phyloP scores from a whole-genome alignment of 2,888 invertebrate species.

The Hydrotaea diabolus region DNA sequence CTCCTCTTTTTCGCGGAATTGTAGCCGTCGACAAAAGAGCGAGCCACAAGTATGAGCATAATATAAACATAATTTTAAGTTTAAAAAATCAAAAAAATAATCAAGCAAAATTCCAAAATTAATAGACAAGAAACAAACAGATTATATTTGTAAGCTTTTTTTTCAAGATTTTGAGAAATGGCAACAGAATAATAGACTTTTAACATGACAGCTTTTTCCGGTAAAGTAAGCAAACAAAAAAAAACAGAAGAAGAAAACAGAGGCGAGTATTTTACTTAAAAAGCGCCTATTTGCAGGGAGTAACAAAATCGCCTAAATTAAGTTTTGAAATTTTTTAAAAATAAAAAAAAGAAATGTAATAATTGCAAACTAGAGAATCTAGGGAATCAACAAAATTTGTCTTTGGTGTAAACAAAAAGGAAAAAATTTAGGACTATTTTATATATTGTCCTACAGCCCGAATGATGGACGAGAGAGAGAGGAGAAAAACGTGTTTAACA shows the following conservation, averaged over 20 bases:
- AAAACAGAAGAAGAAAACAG: too few relatives aligned
- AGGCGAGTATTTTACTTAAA: neutral
- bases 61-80: conserved; percentile 26
- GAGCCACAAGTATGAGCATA: neutral
- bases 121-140: neutral
- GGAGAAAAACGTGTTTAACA: conserved; percentile 22
- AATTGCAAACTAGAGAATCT: neutral
- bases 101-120: conserved; percentile 24
- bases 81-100: neutral
- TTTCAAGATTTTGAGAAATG: neutral
- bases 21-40: neutral
- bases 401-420: conserved; percentile 2
- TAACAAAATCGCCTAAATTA: neutral
- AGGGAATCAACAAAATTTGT: too few relatives aligned
- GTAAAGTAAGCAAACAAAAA: too few relatives aligned
- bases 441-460: neutral
- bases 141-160: too few relatives aligned
- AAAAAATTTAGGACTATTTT: conserved; percentile 22
- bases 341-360: neutral
- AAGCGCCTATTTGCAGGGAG: neutral
- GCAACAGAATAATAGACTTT: neutral
- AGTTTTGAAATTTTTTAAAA: neutral
- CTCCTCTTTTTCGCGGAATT: neutral
- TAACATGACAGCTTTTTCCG: too few relatives aligned
- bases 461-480: neutral